Base-by-base conservation (phyloP, 1,140 invertebrate species). In the Brachionus sp. region DNA sequence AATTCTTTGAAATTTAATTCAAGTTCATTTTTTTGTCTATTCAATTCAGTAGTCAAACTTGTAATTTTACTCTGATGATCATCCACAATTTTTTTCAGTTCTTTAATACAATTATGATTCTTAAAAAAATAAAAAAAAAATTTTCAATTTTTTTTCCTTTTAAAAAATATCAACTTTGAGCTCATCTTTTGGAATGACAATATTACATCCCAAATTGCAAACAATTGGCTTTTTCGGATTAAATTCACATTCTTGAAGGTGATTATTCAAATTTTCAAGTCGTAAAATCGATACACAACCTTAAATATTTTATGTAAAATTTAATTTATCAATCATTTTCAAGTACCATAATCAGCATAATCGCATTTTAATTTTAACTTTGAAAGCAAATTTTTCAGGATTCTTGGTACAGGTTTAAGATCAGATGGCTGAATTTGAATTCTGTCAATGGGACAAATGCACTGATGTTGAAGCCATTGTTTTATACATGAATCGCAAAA, bases 101-200 rank as follows among this genome's bases (percentile, higher is more conserved):
- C 95, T 84, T 93, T 90, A 5, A 97, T 93, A 88, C 96, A 98
- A 86, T 97, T 97, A 86, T 98, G 96, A 85, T 95, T 93, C 88
- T 92, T 84, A 3, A 57, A n/a, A n/a, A n/a, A n/a, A n/a, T n/a
- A n/a, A n/a, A n/a, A n/a, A n/a, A n/a, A n/a, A n/a, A n/a, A n/a
- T n/a, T n/a, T n/a, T n/a, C n/a, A n/a, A n/a, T n/a, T n/a, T n/a
- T n/a, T n/a, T n/a, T n/a, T n/a, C n/a, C n/a, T n/a, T n/a, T n/a
- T n/a, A n/a, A n/a, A n/a, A n/a, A 82, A 33, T 57, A 35, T 66
- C 82, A 84, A 91, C 91, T 88, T 94, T 94, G 0, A 97, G 87
- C 88, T 97, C 95, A 90, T 97, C 95, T 90, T 96, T 97, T 29
- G 95, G 95, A 86, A 97, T 94, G 75, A 96, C 92, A 25, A 96